A percentile compares a stretch with the other conserved stretches of the same genome.
These are phyloP conservation scores for Drosophila emarginata DNA, from an alignment of 2,888 invertebrate genomes.

Conservation along the genomic window DNA sequence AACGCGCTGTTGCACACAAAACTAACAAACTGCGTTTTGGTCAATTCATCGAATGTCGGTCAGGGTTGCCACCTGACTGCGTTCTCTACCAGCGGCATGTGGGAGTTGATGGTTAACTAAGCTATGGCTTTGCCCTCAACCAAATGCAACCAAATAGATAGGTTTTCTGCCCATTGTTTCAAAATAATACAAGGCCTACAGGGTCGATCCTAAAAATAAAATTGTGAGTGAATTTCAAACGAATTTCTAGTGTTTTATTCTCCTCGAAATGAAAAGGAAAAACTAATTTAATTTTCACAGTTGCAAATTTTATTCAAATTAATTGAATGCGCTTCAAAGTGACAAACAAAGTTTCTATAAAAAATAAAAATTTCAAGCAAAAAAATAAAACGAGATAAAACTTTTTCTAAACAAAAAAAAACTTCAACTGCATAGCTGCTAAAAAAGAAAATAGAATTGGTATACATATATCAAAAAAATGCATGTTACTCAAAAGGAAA, in stretches of 20 bases:
- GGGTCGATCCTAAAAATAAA: not conserved
- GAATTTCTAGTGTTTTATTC: not conserved
- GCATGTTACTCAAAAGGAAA: no score
- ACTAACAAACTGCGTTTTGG: slow-evolving; percentile 72
- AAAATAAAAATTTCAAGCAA: not conserved
- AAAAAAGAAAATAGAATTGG: no score
- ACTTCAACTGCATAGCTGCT: no score
- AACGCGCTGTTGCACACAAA: slow-evolving; percentile 75
- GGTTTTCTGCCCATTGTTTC: slow-evolving; percentile 41
- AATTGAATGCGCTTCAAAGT: not conserved
- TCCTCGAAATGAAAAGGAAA: slow-evolving; percentile 29
- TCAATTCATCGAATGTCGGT: slow-evolving; percentile 76
- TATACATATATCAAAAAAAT: no score
- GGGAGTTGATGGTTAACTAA: slow-evolving; percentile 31
- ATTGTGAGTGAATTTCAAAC: not conserved
- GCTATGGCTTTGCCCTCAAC: slow-evolving; percentile 31
- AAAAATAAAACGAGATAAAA: no score
- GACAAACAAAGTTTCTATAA: not conserved
- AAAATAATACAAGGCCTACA: not conserved
- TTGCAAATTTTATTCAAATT: not conserved
- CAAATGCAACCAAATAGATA: slow-evolving; percentile 32
- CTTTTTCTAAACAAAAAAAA: no score
- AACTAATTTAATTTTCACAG: slow-evolving; percentile 48
- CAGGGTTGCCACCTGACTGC: slow-evolving; percentile 54
- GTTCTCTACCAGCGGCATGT: not conserved